Evolutionary conservation across 1,140 invertebrate genomes (phyloP), one percentile per base, ranked within the genome.

Genomic region (Camponotus pennsylvanicus): DNA sequence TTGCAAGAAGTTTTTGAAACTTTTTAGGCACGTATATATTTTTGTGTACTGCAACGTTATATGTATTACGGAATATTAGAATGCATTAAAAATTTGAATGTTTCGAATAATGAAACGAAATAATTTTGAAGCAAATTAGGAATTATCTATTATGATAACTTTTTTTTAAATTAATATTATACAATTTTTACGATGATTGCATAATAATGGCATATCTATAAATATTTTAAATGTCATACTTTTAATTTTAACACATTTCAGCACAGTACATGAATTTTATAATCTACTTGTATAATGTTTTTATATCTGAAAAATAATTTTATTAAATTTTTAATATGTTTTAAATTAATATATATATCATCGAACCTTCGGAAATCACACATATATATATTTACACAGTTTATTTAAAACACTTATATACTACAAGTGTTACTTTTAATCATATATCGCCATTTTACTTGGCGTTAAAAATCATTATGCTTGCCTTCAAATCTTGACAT

Each of bases 381-480:
- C 66, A 55, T 27, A 37, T 3, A 49, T 55, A 55, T 55, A n/a
- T 63, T 63, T 63, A 32, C 13, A 40, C 27, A 64, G 27, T 6
- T 37, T 64, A 45, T 52, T 66, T 21, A 37, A 34, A 59, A 63
- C n/a, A 45, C 15, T 15, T 63, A 42, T 11, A 59, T 76, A 32
- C 37, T n/a, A 45, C 7, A 71, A 71, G 3, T 18, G 8, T 32
- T 79, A 18, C 18, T 49, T 42, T 70, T 69, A 67, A 79, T 79
- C 13, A 40, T 2, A 32, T 67, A 27, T 27, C 11, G 3, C 15
- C 21, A 15, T 69, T 52, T 15, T 42, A 42, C 40, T 32, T 67
- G 4, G 21, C 21, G 5, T 57, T 57, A 42, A 80, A 69, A 52
- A 80, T 69, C 37, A 79, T 52, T 70, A 59, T 70, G 18, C 21